phyloP scores from a whole-genome alignment of 1,140 invertebrate species.

The Neodiprion virginianus region DNA sequence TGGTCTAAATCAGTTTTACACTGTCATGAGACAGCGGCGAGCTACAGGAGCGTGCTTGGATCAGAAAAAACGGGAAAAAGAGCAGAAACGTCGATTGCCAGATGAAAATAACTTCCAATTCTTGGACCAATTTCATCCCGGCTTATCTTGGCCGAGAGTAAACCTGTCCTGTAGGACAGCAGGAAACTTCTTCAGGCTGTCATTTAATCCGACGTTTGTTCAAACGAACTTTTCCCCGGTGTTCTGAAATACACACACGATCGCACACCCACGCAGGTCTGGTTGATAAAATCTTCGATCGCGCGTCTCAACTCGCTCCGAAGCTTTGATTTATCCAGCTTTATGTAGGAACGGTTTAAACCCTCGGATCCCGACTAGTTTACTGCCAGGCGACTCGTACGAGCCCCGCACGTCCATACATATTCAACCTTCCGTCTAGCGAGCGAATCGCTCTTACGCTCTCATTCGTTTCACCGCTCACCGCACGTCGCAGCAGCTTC shows the following conservation, averaged over 20 bases:
- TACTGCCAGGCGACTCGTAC: not conserved
- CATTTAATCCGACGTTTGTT: not conserved
- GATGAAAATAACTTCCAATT: constrained; percentile 3
- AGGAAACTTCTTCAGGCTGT: not conserved
- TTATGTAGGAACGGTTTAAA: not conserved
- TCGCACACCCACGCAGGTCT: not conserved
- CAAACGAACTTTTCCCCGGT: not conserved
- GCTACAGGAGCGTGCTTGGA: too few relatives aligned
- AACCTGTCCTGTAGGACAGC: not conserved
- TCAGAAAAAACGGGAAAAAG: too few relatives aligned
- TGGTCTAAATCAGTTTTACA: too few relatives aligned
- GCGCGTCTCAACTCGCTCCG: not conserved
- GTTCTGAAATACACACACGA: not conserved
- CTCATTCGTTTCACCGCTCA: too few relatives aligned
- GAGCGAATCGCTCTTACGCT: too few relatives aligned
- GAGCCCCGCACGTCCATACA: too few relatives aligned
- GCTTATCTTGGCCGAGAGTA: not conserved
- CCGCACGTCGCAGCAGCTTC: too few relatives aligned
- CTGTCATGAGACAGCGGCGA: too few relatives aligned
- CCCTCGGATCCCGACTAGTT: not conserved
- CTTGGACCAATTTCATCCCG: not conserved
- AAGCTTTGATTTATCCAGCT: constrained; percentile 7
- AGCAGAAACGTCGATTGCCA: not conserved
- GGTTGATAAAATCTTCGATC: constrained; percentile 1
- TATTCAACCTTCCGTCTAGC: too few relatives aligned